Base-by-base conservation (phyloP, 1,140 invertebrate genomes). In the Habropoda laboriosa region DNA sequence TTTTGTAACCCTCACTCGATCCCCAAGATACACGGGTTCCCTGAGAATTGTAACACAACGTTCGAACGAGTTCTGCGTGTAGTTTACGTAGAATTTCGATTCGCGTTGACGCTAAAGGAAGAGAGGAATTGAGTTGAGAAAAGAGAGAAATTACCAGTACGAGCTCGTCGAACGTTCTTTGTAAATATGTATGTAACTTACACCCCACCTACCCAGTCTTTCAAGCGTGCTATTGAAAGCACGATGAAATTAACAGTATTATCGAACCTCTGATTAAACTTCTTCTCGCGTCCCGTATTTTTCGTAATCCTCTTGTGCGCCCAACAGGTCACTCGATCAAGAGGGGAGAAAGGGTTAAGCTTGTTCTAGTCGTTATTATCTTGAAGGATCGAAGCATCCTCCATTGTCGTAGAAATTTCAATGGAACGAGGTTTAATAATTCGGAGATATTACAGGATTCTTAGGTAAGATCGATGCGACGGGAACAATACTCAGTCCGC, bases 121-220 rank as follows among this genome's bases (percentile, higher is more conserved):
- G n/a, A n/a, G n/a, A 18, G 18, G 21, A 40, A 71, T 71, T 38
- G 12, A 49, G 21, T 24, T 32, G 35, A 10, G 2, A 1, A 16
- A 2, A 10, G 2, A 1, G 24, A 2, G 24, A 53, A 47, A 58
- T 27, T 42, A 35, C 38, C 47, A 32, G 10, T 24, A 12, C 30
- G 47, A 78, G 57, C 58, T 73, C 32, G 35, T 66, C 63, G 68
- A 81, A 74, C 47, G 57, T 61, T 84, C 32, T 77, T 86, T 90
- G 89, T 90, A 90, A 88, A 90, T 90, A 90, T 89, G 80, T 87
- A 91, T n/a, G n/a, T n/a, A n/a, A n/a, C 77, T 82, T 88, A 90
- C n/a, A n/a, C 80, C 71, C 73, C 81, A 86, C 82, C 87, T 86
- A 83, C 83, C 89, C 85, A 84, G 89, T 91, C 89, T 91, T 91